Base-by-base conservation (phyloP, 2,888 invertebrate species). In the Andrena dorsata region DNA sequence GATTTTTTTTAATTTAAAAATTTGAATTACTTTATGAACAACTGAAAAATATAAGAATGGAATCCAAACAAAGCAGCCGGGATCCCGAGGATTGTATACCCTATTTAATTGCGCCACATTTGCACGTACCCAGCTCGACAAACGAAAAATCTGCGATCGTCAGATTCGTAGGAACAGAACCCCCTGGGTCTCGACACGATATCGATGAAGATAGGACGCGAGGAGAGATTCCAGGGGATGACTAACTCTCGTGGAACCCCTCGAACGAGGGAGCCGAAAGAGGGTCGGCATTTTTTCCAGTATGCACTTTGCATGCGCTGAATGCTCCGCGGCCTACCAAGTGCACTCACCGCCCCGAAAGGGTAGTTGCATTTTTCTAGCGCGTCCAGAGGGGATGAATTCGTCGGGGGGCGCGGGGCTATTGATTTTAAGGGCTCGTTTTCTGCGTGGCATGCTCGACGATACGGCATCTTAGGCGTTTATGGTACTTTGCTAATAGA, bases 401-500 rank as follows among this genome's bases (percentile, higher is more conserved):
- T 74, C 56, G 71, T 65, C 56, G 66, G 68, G 66, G 73, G 63
- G 56, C 20, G 35, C 58, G 82, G 84, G 81, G 72, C 86, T 91
- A 91, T 91, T 87, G 91, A 91, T 91, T 91, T 90, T 88, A 82
- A 90, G 82, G 85, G 84, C 83, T 80, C 86, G 79, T 85, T 88
- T 86, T 80, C 80, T 83, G 56, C 83, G 41, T 70, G 70, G 72
- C 51, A 35, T 73, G 77, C 63, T 64, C 76, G 53, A 64, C 64
- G 71, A 65, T 49, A 32, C 64, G 56, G 51, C 68, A 72, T 81
- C 68, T 79, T 82, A 51, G 68, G 23, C 71, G 75, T 78, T 82
- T 78, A 80, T 74, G 72, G 72, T 23, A 41, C 13, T 41, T 41
- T 41, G 16, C 16, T 41, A 41, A 16, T 16, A 16, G 41, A 41